Base-by-base conservation (phyloP, 2,797 vertebrate species). In the Coregonus sp. region DNA sequence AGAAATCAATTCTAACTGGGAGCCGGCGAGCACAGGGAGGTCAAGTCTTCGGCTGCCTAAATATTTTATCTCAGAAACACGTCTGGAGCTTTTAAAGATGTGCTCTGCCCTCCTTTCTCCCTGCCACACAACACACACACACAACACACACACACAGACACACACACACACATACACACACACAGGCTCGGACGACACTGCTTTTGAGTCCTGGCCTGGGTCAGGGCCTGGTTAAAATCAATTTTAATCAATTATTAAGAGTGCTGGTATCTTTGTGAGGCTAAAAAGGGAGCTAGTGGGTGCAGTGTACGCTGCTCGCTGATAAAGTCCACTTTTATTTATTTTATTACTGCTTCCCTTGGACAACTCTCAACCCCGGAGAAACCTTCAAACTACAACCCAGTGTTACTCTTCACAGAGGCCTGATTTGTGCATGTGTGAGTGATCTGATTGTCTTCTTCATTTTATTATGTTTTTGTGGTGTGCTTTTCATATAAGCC, bases 211-310 rank as follows among this genome's bases (percentile, higher is more conserved):
- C 93, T 89, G 89, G 90, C 92, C 93, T 91, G 94, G 95, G 94
- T 96, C 94, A 96, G 91, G 93, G 93, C 94, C 90, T 94, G 93
- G 95, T 96, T 94, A 95, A 94, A 96, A 97, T 97, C 96, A 96
- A 96, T 97, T 94, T 93, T 94, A 90, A 97, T 99, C 93, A 97
- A 98, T 97, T 97, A 98, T 98, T 98, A 94, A 98, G 89, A 86
- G 89, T 89, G 87, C 86, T 91, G 90, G 90, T 92, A 92, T 88
- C 93, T 90, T 59, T 86, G 80, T 67, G 84, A 81, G 84, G 89
- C 91, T 93, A 93, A 89, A 93, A 93, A 91, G 83, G 75, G 78
- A 90, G 84, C 88, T 52, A 74, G 61, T 78, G 68, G 76, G 35
- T 78, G 71, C 51, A 79, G 74, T 20, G 68, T 72, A 61, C 73